phyloP scores from a whole-genome alignment of 2,888 invertebrate genomes.

The Pachliopta kotzebuea region DNA sequence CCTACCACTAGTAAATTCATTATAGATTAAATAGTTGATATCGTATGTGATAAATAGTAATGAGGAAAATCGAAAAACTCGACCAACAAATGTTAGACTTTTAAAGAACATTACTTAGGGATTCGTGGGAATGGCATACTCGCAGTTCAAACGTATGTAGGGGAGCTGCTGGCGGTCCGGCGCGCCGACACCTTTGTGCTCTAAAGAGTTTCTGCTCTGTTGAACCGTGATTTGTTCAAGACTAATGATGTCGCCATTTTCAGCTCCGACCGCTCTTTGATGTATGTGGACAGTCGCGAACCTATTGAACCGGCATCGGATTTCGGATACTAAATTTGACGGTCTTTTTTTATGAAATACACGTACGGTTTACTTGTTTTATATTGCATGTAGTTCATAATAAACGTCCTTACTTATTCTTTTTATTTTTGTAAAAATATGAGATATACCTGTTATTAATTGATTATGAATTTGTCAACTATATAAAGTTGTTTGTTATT shows the following conservation, averaged over 20 bases:
- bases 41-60: background rate
- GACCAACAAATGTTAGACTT: background rate
- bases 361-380: background rate
- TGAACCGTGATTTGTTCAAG: slow-evolving; percentile 53
- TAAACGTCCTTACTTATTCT: no score
- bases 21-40: background rate
- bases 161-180: slow-evolving; percentile 35
- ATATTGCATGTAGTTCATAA: background rate
- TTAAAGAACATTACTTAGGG: slow-evolving; percentile 17
- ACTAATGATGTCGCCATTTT: slow-evolving; percentile 56
- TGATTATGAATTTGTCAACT: background rate
- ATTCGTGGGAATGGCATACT: slow-evolving; percentile 22
- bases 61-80: slow-evolving; percentile 1
- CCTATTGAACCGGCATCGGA: slow-evolving; percentile 25
- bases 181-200: slow-evolving; percentile 54
- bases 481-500: no score
- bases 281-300: slow-evolving; percentile 34
- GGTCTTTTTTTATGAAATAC: slow-evolving; percentile 12
- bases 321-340: slow-evolving; percentile 24
- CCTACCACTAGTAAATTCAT: background rate
- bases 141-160: slow-evolving; percentile 39
- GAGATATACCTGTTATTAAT: background rate
- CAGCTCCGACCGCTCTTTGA: slow-evolving; percentile 37
- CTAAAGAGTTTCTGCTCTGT: slow-evolving; percentile 51
- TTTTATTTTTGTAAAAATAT: background rate